Evolutionary conservation across 2,113 vertebrate species (phyloP), one percentile per base, ranked within the genome.

Genomic region (Zosterops lateralis): DNA sequence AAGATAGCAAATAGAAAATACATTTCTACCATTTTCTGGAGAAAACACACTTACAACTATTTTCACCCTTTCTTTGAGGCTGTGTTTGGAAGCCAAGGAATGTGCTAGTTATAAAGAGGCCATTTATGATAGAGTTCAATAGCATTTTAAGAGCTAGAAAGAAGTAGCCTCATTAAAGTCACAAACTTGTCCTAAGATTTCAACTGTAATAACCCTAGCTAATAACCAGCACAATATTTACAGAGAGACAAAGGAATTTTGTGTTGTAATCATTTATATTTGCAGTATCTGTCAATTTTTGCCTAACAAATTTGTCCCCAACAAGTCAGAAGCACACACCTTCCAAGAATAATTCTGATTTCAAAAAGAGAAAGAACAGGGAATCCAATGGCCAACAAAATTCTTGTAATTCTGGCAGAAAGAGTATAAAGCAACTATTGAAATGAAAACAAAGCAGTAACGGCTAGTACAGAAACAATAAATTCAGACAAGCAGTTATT

Each of bases 101-200:
- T 94, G 90, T 83, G 58, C 66, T 94, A 77, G 83, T 71, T 84
- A 96, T 95, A 96, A 97, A 96, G 89, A 94, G 62, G 68, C 76
- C 54, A 91, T 97, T 97, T 96, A 95, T 92, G 83, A 95, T 1
- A 0, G 86, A 88, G 62, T 87, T 96, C 94, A 96, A 93, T 56
- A 90, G 92, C 71, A 65, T 80, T 95, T 96, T 87, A 96, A 90
- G 70, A 91, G 54, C 56, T 84, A 94, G 68, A 87, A 92, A 93
- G 78, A 89, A 92, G 75, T 28, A 91, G 84, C 26, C 36, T 83
- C 72, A 80, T 84, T 89, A 83, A 90, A 91, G 87, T 92, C 7
- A 93, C 38, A 66, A 92, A 67, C 47, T 94, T 56, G 56, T 54
- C 71, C 78, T 31, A 38, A 71, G 64, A 72, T 45, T 84, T 78